These are phyloP conservation scores for Oreochromis aureus DNA, from an alignment of 2,113 vertebrate species.

Conservation along the genomic window DNA sequence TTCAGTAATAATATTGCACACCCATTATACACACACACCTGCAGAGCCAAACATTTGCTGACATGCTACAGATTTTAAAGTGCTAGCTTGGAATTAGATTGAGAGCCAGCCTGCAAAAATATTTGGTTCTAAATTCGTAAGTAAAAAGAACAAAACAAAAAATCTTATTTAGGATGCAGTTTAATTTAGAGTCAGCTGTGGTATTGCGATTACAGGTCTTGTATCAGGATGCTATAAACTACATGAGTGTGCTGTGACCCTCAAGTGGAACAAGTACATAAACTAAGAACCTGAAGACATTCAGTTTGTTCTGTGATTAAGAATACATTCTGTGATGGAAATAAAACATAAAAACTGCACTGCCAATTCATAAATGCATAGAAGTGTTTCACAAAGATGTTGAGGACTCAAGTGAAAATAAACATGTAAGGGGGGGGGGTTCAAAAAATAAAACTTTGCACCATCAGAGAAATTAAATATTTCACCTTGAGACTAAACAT, in stretches of 20 bases:
- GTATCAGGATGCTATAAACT: background rate
- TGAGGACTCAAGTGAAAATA: background rate
- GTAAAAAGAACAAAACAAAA: background rate
- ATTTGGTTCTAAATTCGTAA: constrained; percentile 34
- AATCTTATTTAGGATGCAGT: background rate
- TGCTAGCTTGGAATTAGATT: constrained; percentile 68
- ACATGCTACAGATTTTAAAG: constrained; percentile 77
- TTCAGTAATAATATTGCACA: constrained; percentile 75
- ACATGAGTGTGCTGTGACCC: background rate
- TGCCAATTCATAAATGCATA: constrained; percentile 48
- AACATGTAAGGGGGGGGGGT: background rate
- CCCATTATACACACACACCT: constrained; percentile 37
- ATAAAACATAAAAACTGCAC: background rate
- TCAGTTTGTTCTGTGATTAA: constrained; percentile 15
- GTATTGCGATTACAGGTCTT: background rate
- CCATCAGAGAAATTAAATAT: background rate
- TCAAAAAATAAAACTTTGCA: background rate
- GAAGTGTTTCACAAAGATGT: background rate
- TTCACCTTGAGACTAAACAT: background rate
- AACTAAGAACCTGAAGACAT: constrained; percentile 13
- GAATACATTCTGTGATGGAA: constrained; percentile 53
- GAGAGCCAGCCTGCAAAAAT: constrained; percentile 20
- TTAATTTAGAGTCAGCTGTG: background rate
- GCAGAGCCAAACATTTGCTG: constrained; percentile 52
- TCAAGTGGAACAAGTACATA: background rate